Evolutionary conservation across 1,140 invertebrate genomes (phyloP).

Genomic region (Macrosteles quadrilineatus): DNA sequence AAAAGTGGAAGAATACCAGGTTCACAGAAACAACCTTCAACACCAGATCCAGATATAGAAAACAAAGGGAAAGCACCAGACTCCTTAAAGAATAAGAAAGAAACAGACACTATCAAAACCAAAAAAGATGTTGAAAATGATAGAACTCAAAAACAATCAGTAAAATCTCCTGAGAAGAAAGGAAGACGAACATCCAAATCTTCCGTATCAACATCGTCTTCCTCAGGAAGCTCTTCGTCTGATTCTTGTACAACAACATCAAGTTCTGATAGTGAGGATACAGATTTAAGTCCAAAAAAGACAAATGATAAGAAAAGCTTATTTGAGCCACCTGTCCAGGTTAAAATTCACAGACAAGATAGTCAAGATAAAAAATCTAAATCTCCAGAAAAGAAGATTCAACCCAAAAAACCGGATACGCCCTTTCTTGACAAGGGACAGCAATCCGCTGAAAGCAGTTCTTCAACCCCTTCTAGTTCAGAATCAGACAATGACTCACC

Average conservation of each 20-base stretch:
- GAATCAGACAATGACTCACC: conserved; percentile 41
- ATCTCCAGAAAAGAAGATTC: conserved; percentile 33
- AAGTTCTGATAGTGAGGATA: conserved; percentile 55
- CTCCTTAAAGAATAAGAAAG: conserved; percentile 32
- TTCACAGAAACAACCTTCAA: conserved; percentile 50
- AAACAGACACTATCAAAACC: conserved; percentile 34
- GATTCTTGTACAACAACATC: conserved; percentile 54
- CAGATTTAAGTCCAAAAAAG: conserved; percentile 49
- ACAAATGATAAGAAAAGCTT: conserved; percentile 38
- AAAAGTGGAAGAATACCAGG: conserved; percentile 62
- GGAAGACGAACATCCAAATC: conserved; percentile 36
- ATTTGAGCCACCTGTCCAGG: conserved; percentile 35
- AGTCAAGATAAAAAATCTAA: conserved; percentile 37
- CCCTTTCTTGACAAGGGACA: conserved; percentile 62
- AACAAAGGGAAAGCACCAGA: conserved; percentile 28
- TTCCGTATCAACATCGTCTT: conserved; percentile 51
- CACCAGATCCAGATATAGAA: conserved; percentile 47
- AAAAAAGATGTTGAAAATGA: conserved; percentile 41
- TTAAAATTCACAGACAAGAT: conserved; percentile 24
- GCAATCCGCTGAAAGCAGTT: conserved; percentile 46
- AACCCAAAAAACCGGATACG: conserved; percentile 47
- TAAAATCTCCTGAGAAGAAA: conserved; percentile 36
- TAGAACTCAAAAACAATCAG: conserved; percentile 36
- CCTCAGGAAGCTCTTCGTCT: conserved; percentile 52
- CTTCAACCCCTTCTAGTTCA: conserved; percentile 43